These are phyloP conservation scores for Drosophila bipectinata DNA, from an alignment of 1,140 invertebrate genomes.

Conservation along the genomic window DNA sequence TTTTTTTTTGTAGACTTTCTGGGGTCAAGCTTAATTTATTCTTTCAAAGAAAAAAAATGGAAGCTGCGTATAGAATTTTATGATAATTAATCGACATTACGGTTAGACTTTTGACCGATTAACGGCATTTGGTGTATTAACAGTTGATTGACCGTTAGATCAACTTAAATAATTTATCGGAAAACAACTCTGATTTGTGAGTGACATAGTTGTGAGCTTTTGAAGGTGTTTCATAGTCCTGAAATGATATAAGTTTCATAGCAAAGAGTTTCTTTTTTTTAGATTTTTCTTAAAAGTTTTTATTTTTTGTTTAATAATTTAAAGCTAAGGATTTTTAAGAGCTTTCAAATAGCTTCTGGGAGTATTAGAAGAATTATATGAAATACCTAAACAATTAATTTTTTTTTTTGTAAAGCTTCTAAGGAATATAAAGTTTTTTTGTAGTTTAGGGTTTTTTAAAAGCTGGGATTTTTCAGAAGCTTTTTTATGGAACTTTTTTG, in stretches of 20 bases:
- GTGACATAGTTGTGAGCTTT: constrained; percentile 35
- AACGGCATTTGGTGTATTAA: constrained; percentile 36
- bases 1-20: constrained; percentile 33
- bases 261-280: neutral
- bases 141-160: constrained; percentile 6
- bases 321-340: neutral
- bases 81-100: constrained; percentile 19
- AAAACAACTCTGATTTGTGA: neutral
- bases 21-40: neutral
- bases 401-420: neutral
- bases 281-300: neutral
- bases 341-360: neutral
- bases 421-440: neutral
- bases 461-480: neutral
- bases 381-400: neutral
- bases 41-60: neutral
- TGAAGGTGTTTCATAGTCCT: neutral
- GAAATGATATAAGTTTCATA: neutral
- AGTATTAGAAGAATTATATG: neutral
- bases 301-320: too few species aligned
- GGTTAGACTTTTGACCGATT: constrained; percentile 8
- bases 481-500: neutral
- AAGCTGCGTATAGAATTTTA: neutral
- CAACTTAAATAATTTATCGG: neutral
- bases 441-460: neutral